Conservation (phyloP, 35 echinoderm and acorn worm genomes). For the Ptychodera flava region DNA sequence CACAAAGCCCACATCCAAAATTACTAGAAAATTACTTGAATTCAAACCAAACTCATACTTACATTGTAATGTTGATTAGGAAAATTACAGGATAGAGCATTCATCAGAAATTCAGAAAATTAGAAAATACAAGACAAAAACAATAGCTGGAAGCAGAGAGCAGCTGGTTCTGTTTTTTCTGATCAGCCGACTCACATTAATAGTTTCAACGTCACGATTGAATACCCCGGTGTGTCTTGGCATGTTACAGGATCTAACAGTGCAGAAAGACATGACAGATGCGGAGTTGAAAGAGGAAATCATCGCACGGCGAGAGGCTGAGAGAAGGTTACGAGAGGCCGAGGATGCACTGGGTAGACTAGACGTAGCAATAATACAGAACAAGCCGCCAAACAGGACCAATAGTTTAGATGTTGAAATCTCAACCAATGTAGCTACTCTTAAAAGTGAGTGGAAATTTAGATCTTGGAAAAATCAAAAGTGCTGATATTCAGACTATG, state of each 20-base stretch:
- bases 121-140: too few species aligned
- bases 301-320: conserved; percentile 84
- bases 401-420: conserved; percentile 71
- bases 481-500: not conserved
- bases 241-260: conserved; percentile 60
- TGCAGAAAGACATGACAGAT: conserved; percentile 96
- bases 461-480: not conserved
- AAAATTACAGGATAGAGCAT: too few species aligned
- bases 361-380: conserved; percentile 72
- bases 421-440: conserved; percentile 71
- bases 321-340: conserved; percentile 66
- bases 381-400: conserved; percentile 11
- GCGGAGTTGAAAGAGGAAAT: conserved; percentile 90
- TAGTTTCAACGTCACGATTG: too few species aligned
- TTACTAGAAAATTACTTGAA: too few species aligned
- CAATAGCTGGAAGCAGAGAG: too few species aligned
- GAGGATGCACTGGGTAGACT: conserved; percentile 72
- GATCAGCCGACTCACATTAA: too few species aligned
- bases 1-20: too few species aligned
- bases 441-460: conserved; percentile 60
- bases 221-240: too few species aligned
- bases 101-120: too few species aligned
- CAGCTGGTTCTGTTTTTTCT: too few species aligned
- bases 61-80: too few species aligned
- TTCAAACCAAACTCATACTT: too few species aligned